Percentiles rank a stretch among this genome's conserved stretches.
These are phyloP conservation scores for Ormyrus pomaceus DNA, from an alignment of 2,888 invertebrate species.

Conservation along the genomic window DNA sequence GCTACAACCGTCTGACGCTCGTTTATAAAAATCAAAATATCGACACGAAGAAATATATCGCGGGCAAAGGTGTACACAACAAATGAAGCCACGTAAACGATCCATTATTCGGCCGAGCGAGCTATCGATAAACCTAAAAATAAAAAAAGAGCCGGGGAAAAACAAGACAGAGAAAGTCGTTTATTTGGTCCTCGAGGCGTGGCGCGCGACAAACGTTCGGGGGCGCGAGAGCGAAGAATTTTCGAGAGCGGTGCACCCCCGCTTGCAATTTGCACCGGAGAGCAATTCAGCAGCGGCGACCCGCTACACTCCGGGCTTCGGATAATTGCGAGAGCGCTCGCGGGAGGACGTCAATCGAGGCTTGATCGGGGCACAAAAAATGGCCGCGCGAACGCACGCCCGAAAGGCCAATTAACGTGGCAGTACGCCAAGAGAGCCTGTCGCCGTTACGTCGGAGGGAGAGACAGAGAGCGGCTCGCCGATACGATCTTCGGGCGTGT, in stretches of 20 bases:
- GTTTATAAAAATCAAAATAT: too few species aligned
- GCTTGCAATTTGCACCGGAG: too few species aligned
- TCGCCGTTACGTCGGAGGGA: neutral
- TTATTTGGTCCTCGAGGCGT: neutral
- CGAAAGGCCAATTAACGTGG: slow-evolving; percentile 42
- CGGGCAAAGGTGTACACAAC: neutral
- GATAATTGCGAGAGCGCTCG: slow-evolving; percentile 12
- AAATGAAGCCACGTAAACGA: neutral
- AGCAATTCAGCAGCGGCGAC: too few species aligned
- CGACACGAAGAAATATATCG: neutral
- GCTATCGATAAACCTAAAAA: slow-evolving; percentile 4
- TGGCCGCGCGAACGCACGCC: neutral
- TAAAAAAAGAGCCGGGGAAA: neutral
- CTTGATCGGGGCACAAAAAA: neutral
- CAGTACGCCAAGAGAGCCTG: neutral
- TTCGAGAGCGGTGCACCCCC: too few species aligned
- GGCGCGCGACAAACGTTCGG: neutral
- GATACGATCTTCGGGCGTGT: too few species aligned
- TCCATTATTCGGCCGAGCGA: slow-evolving; percentile 8
- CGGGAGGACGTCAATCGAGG: neutral
- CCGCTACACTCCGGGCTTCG: neutral
- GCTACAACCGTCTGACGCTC: too few species aligned
- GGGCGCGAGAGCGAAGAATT: too few species aligned
- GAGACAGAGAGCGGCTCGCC: neutral
- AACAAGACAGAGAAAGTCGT: neutral